Percentiles rank a stretch among this genome's conserved stretches.
Conservation (phyloP, 2,797 vertebrate genomes). For the Carduelis carduelis region DNA sequence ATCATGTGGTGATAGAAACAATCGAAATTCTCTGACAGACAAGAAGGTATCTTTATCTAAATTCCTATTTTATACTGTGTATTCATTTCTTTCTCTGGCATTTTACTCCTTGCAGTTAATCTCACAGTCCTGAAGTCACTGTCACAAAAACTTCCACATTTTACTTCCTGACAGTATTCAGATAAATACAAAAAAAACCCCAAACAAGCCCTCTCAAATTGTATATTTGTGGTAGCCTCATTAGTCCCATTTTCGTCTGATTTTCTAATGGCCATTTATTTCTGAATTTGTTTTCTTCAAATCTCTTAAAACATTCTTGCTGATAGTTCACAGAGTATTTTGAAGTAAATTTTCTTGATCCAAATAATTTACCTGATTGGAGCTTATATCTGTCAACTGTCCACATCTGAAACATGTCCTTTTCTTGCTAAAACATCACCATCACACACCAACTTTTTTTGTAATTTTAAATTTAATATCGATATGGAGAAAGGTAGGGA, state of each 20-base stretch:
- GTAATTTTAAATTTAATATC: neutral
- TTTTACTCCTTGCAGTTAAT: neutral
- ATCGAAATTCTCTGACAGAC: neutral
- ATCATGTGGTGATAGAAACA: neutral
- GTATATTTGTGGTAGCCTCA: neutral
- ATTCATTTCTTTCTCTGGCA: neutral
- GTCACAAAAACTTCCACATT: neutral
- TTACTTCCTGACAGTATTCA: neutral
- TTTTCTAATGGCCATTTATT: neutral
- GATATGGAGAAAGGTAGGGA: neutral
- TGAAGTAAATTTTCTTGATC: neutral
- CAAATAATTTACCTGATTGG: neutral
- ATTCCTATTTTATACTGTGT: neutral
- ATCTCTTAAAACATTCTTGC: neutral
- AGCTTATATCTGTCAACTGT: neutral
- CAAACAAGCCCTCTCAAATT: neutral
- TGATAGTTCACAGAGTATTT: neutral
- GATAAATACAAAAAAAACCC: neutral
- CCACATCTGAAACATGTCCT: neutral
- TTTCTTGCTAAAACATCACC: neutral
- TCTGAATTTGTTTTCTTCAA: neutral
- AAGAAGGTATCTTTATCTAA: neutral
- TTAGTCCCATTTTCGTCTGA: neutral
- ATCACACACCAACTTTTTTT: neutral
- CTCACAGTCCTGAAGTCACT: neutral